Percentiles rank a stretch among this genome's conserved stretches.
Evolutionary conservation across 2,113 vertebrate genomes (phyloP).

Genomic region (Phalacrocorax aristotelis): DNA sequence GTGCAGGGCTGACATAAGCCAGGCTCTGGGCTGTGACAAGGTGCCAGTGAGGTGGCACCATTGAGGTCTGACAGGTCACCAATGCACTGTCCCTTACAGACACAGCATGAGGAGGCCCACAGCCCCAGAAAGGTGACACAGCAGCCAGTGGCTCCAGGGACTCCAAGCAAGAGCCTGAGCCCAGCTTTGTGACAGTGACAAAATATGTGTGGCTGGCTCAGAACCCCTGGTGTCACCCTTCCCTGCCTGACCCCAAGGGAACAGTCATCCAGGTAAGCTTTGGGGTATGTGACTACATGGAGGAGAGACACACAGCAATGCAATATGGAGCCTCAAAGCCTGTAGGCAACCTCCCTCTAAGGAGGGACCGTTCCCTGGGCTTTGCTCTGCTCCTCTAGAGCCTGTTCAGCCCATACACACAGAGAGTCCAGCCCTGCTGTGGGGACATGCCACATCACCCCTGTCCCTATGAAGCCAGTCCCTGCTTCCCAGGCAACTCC

Average conservation of each 20-base stretch:
- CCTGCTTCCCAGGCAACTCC: too few relatives aligned
- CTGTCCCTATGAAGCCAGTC: background rate
- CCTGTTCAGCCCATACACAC: background rate
- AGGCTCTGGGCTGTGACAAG: background rate
- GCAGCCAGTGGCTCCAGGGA: background rate
- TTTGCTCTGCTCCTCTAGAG: background rate
- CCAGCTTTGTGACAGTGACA: background rate
- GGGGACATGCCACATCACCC: background rate
- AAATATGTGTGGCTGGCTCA: background rate
- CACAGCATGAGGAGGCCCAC: background rate
- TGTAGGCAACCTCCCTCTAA: background rate
- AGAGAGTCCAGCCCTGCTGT: background rate
- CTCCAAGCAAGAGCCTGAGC: background rate
- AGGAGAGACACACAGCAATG: background rate
- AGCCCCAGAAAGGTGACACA: background rate
- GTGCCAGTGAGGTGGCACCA: background rate
- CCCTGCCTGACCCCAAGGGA: background rate
- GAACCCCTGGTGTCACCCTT: background rate
- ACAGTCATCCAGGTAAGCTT: background rate
- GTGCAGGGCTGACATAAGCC: background rate
- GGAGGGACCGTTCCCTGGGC: background rate
- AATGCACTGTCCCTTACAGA: background rate
- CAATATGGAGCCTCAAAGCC: background rate
- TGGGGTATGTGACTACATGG: background rate
- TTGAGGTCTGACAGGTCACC: background rate